Base-by-base conservation (phyloP, 2,797 vertebrate genomes). In the Syngnathus acus region DNA sequence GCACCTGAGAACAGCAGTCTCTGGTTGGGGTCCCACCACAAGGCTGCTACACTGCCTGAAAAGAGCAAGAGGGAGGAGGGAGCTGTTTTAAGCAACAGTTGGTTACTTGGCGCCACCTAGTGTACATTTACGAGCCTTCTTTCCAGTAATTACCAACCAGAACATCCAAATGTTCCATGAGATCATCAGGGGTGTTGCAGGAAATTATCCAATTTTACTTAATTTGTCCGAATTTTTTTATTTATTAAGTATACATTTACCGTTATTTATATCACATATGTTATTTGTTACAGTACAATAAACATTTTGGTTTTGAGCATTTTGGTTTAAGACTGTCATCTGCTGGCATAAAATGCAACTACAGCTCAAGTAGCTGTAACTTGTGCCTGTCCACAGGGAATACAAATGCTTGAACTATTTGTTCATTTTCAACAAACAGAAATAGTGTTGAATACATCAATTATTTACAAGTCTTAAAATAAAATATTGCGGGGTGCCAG, bases 1-100 rank as follows among this genome's bases (percentile, higher is more conserved):
- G 97, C 95, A 68, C 97, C 97, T 0, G 97, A 99, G 86, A 99
- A 99, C 72, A 99, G 93, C 79, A 97, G 86, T 70, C 93, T 91
- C 66, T 98, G 95, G 62, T 95, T 82, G 0, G 96, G 95, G 75
- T 99, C 97, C 97, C 97, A 98, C 91, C 94, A 97, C 65, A 99
- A 90, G 14, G 93, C 86, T 48, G 91, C 92, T 60, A 99, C 85
- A 11, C 94, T 93, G 64, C 97, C 97, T 99, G 86, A 0, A 66
- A n/a, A 42, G 6, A 48, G 14, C 6, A 2, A 55, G 8, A 64
- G 38, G 21, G 37, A 63, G 14, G 21, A 32, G 43, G 40, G 3
- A 11, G 39, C 39, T 5, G 19, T 5, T 42, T 21, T 16, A 45
- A 23, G 6, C 6, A n/a, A 38, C 8, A 38, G 19, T 19, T 14